phyloP scores from a whole-genome alignment of 1,140 invertebrate species.

The Brachionus koreanus region DNA sequence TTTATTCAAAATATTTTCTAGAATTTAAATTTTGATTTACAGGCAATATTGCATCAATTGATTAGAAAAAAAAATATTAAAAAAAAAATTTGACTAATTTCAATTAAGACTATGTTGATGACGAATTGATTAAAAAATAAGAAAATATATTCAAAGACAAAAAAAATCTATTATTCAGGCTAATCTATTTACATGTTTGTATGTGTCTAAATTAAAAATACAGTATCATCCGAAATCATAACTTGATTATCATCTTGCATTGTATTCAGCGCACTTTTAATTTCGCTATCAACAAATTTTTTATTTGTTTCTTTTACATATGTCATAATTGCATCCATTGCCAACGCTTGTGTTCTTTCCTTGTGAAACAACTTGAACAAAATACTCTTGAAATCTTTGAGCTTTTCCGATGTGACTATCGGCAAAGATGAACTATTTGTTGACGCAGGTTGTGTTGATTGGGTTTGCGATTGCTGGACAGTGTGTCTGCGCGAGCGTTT shows the following conservation, averaged over 20 bases:
- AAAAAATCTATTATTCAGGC: neutral
- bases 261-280: conserved; percentile 16
- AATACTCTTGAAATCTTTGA: conserved; percentile 37
- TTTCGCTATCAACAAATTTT: conserved; percentile 13
- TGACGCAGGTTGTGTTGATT: neutral
- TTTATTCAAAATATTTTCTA: too few species aligned
- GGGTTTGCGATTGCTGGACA: neutral
- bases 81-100: too few species aligned
- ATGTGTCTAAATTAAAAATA: conserved; percentile 34
- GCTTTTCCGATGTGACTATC: conserved; percentile 30
- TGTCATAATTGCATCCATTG: neutral
- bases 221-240: conserved; percentile 42
- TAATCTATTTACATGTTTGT: neutral
- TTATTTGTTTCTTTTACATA: neutral
- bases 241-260: conserved; percentile 45
- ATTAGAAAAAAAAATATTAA: too few species aligned
- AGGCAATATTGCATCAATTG: too few species aligned
- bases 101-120: too few species aligned
- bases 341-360: neutral
- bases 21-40: too few species aligned
- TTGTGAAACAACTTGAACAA: conserved; percentile 42
- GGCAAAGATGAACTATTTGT: neutral
- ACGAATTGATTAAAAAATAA: too few species aligned
- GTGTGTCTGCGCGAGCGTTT: conserved; percentile 1
- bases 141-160: too few species aligned